These are phyloP conservation scores for Diarsia mendica DNA, from an alignment of 2,888 invertebrate genomes.

Conservation along the genomic window DNA sequence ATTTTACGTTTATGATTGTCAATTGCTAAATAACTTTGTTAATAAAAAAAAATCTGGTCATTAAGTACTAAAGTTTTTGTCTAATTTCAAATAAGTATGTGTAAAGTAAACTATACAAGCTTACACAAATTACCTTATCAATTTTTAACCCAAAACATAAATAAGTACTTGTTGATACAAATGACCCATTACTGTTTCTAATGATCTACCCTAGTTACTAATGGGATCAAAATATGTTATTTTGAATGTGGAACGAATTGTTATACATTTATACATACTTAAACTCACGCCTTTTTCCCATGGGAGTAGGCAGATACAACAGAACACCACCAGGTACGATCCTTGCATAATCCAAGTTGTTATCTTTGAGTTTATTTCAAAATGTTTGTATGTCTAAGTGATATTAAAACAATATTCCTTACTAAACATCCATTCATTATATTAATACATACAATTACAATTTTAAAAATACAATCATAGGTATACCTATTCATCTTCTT, in stretches of 20 bases:
- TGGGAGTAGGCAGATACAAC: too few relatives aligned
- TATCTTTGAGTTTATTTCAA: too few relatives aligned
- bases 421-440: not conserved
- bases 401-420: not conserved
- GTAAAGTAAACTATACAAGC: not conserved
- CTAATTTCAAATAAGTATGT: not conserved
- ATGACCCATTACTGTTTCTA: not conserved
- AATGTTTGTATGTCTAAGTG: too few relatives aligned
- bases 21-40: too few relatives aligned
- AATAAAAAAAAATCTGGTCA: too few relatives aligned
- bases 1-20: not conserved
- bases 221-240: not conserved
- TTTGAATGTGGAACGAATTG: not conserved
- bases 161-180: not conserved
- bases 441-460: too few relatives aligned
- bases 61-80: not conserved
- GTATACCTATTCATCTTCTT: too few relatives aligned
- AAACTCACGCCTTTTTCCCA: too few relatives aligned
- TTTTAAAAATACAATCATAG: too few relatives aligned
- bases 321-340: too few relatives aligned
- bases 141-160: not conserved
- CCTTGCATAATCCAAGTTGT: too few relatives aligned
- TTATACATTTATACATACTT: too few relatives aligned
- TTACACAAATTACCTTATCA: not conserved
- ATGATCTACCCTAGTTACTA: not conserved